A percentile compares a stretch with the other conserved stretches of the same genome.
Evolutionary conservation across 2,113 vertebrate species (phyloP).

Genomic region (Progne subis): DNA sequence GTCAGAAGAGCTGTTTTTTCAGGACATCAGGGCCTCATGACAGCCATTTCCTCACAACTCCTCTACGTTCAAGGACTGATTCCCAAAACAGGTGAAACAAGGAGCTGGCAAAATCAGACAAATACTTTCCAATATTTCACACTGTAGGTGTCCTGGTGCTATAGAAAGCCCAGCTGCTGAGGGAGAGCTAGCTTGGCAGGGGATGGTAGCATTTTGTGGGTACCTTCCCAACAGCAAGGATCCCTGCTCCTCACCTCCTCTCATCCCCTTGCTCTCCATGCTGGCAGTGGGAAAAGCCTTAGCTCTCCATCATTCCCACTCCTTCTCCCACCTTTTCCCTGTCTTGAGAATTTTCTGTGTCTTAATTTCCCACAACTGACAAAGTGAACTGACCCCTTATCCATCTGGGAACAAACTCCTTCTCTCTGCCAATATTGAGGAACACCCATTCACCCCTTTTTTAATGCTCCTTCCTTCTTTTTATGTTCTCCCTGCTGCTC

Average conservation of each 20-base stretch:
- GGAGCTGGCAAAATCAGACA: background rate
- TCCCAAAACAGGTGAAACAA: background rate
- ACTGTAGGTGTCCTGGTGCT: background rate
- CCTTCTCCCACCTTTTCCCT: background rate
- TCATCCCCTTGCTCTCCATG: background rate
- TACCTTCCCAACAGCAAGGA: background rate
- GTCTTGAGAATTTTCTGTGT: background rate
- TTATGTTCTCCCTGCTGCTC: background rate
- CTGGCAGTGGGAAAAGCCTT: background rate
- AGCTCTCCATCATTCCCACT: background rate
- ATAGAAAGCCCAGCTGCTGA: background rate
- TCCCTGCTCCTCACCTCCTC: background rate
- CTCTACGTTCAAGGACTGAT: background rate
- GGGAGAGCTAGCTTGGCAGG: background rate
- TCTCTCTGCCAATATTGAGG: background rate
- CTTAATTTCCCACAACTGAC: background rate
- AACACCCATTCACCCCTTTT: background rate
- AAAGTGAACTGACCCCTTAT: background rate
- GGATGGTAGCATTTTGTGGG: background rate
- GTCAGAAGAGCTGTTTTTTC: background rate
- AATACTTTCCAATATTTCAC: background rate
- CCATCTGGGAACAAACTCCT: background rate
- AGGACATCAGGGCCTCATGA: background rate
- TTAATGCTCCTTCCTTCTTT: background rate
- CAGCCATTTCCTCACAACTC: background rate